phyloP scores from a whole-genome alignment of 1,140 invertebrate species.

The Neoseiulus cucumeris region DNA sequence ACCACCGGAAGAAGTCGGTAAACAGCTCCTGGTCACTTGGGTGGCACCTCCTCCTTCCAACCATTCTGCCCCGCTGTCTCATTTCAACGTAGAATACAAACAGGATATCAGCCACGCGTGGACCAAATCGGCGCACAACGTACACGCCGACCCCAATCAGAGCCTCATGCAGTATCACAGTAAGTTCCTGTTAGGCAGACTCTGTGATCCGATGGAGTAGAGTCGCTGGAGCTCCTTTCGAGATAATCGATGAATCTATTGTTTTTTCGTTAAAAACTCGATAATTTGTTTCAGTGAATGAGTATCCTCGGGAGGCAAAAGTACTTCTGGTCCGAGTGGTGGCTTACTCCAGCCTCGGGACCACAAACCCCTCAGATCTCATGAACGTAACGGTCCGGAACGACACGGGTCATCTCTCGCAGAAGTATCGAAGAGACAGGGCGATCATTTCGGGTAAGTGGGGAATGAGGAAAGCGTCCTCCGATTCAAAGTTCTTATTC shows the following conservation, averaged over 20 bases:
- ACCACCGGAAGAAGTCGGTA: background rate
- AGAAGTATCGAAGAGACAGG: background rate
- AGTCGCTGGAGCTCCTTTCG: too few species aligned
- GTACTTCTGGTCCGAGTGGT: conserved; percentile 1
- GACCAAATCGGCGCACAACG: conserved; percentile 3
- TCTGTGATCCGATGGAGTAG: too few species aligned
- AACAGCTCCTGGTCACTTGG: background rate
- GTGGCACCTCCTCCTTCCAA: background rate
- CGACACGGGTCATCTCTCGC: background rate
- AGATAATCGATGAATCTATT: too few species aligned
- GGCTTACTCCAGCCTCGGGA: background rate
- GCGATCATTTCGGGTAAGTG: background rate
- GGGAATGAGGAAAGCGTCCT: background rate
- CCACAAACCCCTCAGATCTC: background rate
- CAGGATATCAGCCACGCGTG: conserved; percentile 7
- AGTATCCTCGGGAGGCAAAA: conserved; percentile 3
- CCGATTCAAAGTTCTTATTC: background rate
- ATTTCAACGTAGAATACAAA: conserved; percentile 10
- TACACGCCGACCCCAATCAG: background rate
- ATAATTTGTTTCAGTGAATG: conserved; percentile 9
- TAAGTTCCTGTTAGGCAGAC: background rate
- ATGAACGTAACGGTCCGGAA: background rate
- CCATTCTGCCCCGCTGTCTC: background rate
- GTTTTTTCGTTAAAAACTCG: too few species aligned
- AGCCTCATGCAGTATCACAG: conserved; percentile 4